Percentiles rank a stretch among this genome's conserved stretches.
Evolutionary conservation across 2,888 invertebrate species (phyloP).

Genomic region (Eudasyphora cyanicolor): DNA sequence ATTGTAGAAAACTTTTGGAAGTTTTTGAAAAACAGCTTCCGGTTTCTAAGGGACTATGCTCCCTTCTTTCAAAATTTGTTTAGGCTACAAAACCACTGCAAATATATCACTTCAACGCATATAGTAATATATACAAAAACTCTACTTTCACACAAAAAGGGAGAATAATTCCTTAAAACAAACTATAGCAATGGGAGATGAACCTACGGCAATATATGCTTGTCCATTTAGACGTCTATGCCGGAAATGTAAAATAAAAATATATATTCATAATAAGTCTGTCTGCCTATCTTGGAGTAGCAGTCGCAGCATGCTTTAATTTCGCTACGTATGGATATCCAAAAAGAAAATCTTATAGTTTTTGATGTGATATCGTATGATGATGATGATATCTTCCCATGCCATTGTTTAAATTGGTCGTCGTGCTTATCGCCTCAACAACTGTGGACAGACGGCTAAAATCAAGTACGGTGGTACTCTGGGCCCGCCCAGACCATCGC

Average conservation of each 20-base stretch:
- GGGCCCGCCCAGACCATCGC: conserved; percentile 5
- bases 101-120: background rate
- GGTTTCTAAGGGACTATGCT: no score
- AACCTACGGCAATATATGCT: conserved; percentile 21
- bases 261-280: conserved; percentile 42
- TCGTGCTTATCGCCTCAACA: conserved; percentile 39
- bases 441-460: conserved; percentile 1
- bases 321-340: background rate
- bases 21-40: no score
- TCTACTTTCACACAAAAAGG: background rate
- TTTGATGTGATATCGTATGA: conserved; percentile 32
- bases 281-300: background rate
- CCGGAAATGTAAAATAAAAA: conserved; percentile 67
- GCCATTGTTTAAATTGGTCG: conserved; percentile 63
- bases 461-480: background rate
- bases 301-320: conserved; percentile 38
- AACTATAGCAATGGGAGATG: background rate
- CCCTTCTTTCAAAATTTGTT: no score
- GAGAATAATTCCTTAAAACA: conserved; percentile 3
- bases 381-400: background rate
- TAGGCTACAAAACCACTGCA: background rate
- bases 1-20: no score
- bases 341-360: conserved; percentile 30
- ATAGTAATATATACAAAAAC: background rate
- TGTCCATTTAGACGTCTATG: conserved; percentile 67